Evolutionary conservation across 1,140 invertebrate genomes (phyloP).

Genomic region (Cherax quadricarinatus): DNA sequence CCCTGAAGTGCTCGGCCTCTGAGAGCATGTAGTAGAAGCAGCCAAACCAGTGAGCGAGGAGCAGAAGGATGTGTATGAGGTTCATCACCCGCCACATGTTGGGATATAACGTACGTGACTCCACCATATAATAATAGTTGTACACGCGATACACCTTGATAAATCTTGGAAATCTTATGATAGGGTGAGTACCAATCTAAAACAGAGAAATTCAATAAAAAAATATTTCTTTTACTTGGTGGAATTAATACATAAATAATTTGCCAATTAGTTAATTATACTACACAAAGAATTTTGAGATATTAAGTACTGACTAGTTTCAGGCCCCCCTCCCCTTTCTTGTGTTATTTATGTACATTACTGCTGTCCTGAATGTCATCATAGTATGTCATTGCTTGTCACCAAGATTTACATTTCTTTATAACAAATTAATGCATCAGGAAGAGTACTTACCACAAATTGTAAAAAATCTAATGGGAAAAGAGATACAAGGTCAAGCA

Average conservation of each 20-base stretch:
- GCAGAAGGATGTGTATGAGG: constrained; percentile 94
- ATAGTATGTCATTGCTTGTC: no score
- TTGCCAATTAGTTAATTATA: no score
- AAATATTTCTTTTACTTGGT: background rate
- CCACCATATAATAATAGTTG: constrained; percentile 96
- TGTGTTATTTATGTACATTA: no score
- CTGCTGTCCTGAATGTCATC: no score
- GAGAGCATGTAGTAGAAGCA: constrained; percentile 97
- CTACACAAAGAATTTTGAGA: no score
- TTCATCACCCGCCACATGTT: constrained; percentile 98
- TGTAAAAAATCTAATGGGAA: constrained; percentile 92
- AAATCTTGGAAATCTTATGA: constrained; percentile 78
- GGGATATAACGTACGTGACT: constrained; percentile 95
- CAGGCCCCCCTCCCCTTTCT: no score
- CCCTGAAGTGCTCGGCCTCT: constrained; percentile 92
- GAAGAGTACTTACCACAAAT: constrained; percentile 82
- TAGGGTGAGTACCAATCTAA: constrained; percentile 67
- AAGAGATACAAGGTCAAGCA: constrained; percentile 90
- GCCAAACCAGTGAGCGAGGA: constrained; percentile 97
- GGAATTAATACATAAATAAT: no score
- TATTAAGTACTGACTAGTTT: no score
- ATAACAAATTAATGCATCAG: no score
- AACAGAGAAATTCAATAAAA: constrained; percentile 75
- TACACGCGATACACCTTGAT: constrained; percentile 91
- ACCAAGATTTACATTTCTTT: no score